phyloP scores from a whole-genome alignment of 2,888 invertebrate genomes.

The Germaria angustata region DNA sequence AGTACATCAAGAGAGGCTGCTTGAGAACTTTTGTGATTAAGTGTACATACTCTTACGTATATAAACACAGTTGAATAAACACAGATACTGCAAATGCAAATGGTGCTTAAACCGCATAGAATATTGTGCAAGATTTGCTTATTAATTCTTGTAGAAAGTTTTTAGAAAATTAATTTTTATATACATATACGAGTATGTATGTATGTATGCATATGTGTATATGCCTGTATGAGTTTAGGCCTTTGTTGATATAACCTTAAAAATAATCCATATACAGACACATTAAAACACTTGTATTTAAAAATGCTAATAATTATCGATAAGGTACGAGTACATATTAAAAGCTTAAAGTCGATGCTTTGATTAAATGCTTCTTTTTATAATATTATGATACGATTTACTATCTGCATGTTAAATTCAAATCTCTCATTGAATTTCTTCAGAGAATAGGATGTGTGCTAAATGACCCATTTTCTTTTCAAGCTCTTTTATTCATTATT shows the following conservation, averaged over 20 bases:
- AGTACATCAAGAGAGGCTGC: not conserved
- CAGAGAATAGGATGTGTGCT: no score
- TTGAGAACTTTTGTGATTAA: slow-evolving; percentile 16
- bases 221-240: not conserved
- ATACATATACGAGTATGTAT: no score
- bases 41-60: no score
- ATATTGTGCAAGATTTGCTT: slow-evolving; percentile 24
- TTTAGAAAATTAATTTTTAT: not conserved
- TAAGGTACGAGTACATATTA: not conserved
- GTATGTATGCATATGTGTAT: not conserved
- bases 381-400: no score
- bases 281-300: not conserved
- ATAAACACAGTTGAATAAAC: not conserved
- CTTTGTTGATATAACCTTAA: slow-evolving; percentile 27
- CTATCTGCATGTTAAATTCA: not conserved
- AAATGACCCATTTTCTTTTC: not conserved
- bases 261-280: not conserved
- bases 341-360: slow-evolving; percentile 14
- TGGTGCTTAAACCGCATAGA: slow-evolving; percentile 41
- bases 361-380: no score
- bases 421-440: no score
- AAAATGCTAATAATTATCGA: no score
- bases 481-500: not conserved
- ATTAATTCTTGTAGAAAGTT: not conserved
- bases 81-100: slow-evolving; percentile 21